Evolutionary conservation across 2,113 vertebrate species (phyloP).

Genomic region (Meriones unguiculatus): DNA sequence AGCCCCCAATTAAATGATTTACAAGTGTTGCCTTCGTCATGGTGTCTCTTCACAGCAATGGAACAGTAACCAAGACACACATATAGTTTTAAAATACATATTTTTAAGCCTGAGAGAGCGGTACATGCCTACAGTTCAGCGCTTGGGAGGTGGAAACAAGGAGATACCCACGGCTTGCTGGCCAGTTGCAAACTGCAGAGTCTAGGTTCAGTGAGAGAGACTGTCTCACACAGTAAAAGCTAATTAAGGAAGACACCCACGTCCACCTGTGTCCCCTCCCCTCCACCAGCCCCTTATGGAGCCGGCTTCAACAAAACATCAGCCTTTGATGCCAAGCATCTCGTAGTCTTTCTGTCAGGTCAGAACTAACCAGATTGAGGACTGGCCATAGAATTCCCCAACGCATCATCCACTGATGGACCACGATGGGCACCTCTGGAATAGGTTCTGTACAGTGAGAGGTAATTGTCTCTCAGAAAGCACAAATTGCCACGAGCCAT

Average conservation of each 20-base stretch:
- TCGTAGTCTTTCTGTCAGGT: not conserved
- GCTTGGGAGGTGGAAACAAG: not conserved
- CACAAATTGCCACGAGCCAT: not conserved
- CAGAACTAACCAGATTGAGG: not conserved
- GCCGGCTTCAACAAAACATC: not conserved
- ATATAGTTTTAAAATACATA: not conserved
- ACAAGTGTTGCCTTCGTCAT: not conserved
- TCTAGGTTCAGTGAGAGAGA: not conserved
- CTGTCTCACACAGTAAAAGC: not conserved
- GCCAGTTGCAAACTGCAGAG: not conserved
- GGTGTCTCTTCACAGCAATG: not conserved
- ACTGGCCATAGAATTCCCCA: not conserved
- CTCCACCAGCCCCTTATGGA: not conserved
- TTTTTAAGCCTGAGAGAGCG: not conserved
- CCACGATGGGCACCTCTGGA: not conserved
- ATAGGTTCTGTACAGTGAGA: too few relatives aligned
- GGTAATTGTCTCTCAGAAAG: not conserved
- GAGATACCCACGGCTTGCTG: not conserved
- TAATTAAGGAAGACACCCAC: not conserved
- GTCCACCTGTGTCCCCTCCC: not conserved
- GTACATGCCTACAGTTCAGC: not conserved
- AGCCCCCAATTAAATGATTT: not conserved
- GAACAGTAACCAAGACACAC: not conserved
- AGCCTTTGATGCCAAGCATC: not conserved
- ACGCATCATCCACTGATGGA: not conserved